phyloP scores from a whole-genome alignment of 1,140 invertebrate species.

The Aleiodes sp. region DNA sequence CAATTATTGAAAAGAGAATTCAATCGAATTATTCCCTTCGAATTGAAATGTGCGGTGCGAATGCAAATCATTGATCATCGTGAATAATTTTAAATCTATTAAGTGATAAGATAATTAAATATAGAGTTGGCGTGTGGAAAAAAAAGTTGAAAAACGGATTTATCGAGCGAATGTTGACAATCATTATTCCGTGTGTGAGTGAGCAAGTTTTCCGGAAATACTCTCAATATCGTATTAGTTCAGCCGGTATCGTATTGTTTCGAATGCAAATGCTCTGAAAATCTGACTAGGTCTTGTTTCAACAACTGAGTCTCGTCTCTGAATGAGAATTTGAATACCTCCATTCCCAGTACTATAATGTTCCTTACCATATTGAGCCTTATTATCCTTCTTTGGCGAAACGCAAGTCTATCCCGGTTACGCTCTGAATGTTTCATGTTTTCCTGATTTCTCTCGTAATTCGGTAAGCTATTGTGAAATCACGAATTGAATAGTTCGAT shows the following conservation, averaged over 20 bases:
- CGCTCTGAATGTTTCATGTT: too few relatives aligned
- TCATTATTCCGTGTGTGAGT: background rate
- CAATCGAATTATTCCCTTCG: background rate
- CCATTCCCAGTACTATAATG: background rate
- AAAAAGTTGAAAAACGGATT: background rate
- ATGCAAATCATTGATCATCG: background rate
- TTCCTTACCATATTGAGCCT: too few relatives aligned
- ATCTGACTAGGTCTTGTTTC: background rate
- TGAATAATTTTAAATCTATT: background rate
- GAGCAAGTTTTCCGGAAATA: background rate
- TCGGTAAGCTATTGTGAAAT: too few relatives aligned
- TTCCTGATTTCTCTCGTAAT: too few relatives aligned
- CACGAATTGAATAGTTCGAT: too few relatives aligned
- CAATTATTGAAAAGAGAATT: too few relatives aligned
- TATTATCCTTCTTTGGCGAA: too few relatives aligned
- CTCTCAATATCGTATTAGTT: slow-evolving; percentile 10
- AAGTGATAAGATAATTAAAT: background rate
- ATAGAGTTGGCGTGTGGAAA: background rate
- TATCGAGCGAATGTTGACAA: background rate
- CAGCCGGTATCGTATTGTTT: background rate
- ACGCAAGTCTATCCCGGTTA: too few relatives aligned
- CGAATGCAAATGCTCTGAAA: background rate
- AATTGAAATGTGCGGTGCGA: background rate
- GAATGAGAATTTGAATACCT: background rate
- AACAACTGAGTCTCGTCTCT: background rate